These are phyloP conservation scores for Pterobdella sp. DNA, from an alignment of 2,888 invertebrate species.

Conservation along the genomic window DNA sequence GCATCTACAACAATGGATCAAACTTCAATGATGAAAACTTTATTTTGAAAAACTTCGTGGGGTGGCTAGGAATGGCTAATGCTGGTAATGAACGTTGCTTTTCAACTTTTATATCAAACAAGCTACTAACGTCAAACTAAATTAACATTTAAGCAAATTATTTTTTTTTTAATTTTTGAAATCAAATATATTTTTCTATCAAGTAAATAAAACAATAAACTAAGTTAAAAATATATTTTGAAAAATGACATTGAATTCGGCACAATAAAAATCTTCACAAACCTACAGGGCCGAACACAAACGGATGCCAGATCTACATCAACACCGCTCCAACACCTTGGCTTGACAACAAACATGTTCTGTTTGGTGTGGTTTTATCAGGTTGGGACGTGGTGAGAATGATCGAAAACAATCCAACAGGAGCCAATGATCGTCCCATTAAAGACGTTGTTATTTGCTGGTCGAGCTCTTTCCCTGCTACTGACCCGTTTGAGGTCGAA, in stretches of 20 bases:
- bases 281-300: conserved; percentile 25
- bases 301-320: conserved; percentile 30
- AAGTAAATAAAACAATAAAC: not conserved
- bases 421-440: conserved; percentile 62
- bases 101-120: too few species aligned
- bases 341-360: conserved; percentile 29
- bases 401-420: conserved; percentile 71
- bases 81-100: too few species aligned
- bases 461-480: conserved; percentile 57
- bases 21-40: conserved; percentile 78
- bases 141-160: too few species aligned
- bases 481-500: conserved; percentile 36
- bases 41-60: conserved; percentile 69
- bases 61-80: conserved; percentile 87
- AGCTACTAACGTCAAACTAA: too few species aligned
- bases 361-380: conserved; percentile 27
- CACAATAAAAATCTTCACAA: not conserved
- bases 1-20: conserved; percentile 69
- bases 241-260: not conserved
- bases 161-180: too few species aligned
- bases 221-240: not conserved
- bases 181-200: too few species aligned
- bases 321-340: conserved; percentile 27
- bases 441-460: conserved; percentile 63
- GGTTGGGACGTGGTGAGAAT: conserved; percentile 60